Base-by-base conservation (phyloP, 2,797 vertebrate genomes). In the Pyrocephalus nanus region DNA sequence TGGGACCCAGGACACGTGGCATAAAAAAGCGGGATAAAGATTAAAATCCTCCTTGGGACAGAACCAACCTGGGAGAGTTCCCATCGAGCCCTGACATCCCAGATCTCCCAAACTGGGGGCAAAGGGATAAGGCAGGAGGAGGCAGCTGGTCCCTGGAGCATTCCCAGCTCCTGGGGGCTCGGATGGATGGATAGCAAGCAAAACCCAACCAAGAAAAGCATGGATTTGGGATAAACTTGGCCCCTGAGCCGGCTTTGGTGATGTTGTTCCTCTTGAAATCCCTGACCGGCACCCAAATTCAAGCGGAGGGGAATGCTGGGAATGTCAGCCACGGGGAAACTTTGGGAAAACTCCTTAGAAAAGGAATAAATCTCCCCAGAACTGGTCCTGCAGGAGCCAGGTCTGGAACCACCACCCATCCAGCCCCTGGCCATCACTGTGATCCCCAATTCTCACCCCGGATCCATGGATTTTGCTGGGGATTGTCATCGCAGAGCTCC, bases 401-500 rank as follows among this genome's bases (percentile, higher is more conserved):
- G 11, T 9, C 45, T 8, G 11, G 61, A 55, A 15, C 4, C 3
- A 8, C 11, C 0, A 1, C 47, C 88, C 58, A 2, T 8, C 13
- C 83, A 48, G 11, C 16, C 47, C 58, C 60, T 15, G 79, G 50
- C 30, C 40, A 5, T 3, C 12, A 1, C 70, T 21, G 1, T 2
- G 54, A 69, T 40, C 8, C 40, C 40, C 4, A 0, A 2, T 7
- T 22, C 77, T 74, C 7, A 0, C 20, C 1, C 50, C 3, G 3
- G 48, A 34, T 26, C 69, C 42, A 1, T 16, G 80, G 43, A 2
- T 76, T 92, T 51, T 12, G 2, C n/a, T 47, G 83, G 91, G 84
- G 92, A 93, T 96, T 96, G 95, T 96, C 94, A 42, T 73, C 8
- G 29, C 89, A 60, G 74, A 92, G 55, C 62, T 62, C 73, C 43